These are phyloP conservation scores for Symphodus melops DNA, from an alignment of 2,113 vertebrate species.

Conservation along the genomic window DNA sequence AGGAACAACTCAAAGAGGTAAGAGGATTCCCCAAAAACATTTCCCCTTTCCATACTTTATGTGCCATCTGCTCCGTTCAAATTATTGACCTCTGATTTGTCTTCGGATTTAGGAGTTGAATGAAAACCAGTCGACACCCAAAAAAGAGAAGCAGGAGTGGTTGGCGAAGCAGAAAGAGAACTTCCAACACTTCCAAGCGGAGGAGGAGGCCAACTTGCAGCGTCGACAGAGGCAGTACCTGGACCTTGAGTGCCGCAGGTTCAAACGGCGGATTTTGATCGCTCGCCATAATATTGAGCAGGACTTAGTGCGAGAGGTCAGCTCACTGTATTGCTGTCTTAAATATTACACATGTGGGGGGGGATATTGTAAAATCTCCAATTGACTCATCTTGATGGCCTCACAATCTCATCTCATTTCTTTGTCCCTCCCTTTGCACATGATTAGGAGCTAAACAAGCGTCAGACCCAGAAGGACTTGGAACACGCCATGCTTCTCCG, in stretches of 20 bases:
- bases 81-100: background rate
- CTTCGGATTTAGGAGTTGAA: slow-evolving; percentile 88
- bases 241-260: slow-evolving; percentile 96
- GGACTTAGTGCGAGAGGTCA: slow-evolving; percentile 95
- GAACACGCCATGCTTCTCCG: slow-evolving; percentile 98
- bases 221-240: slow-evolving; percentile 95
- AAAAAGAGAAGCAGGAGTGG: slow-evolving; percentile 99
- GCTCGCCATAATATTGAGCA: slow-evolving; percentile 95
- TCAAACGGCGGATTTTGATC: slow-evolving; percentile 96
- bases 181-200: slow-evolving; percentile 98
- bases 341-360: no score
- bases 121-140: slow-evolving; percentile 99
- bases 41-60: background rate
- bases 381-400: background rate
- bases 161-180: slow-evolving; percentile 99
- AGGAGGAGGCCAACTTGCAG: slow-evolving; percentile 96
- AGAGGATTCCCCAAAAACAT: background rate
- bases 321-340: slow-evolving; percentile 1
- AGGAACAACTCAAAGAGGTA: slow-evolving; percentile 98
- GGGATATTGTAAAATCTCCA: no score
- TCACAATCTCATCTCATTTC: background rate
- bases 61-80: background rate
- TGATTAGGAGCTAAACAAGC: slow-evolving; percentile 94
- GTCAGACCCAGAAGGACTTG: slow-evolving; percentile 98
- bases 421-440: slow-evolving; percentile 5